A percentile compares a stretch with the other conserved stretches of the same genome.
Conservation (phyloP, 37 sponge, comb jelly and placozoan species). For the Theonella swinhoei region DNA sequence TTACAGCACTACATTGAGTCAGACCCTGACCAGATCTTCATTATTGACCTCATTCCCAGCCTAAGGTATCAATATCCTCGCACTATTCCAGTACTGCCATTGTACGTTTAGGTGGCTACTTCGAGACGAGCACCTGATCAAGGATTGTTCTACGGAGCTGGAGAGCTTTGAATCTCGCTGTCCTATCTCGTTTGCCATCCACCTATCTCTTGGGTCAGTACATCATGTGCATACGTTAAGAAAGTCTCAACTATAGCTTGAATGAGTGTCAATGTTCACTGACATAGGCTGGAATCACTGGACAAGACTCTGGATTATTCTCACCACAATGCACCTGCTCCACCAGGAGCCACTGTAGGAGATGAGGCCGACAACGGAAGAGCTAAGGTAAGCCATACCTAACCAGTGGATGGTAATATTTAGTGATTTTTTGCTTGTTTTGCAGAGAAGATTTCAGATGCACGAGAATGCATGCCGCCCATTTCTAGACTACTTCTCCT, state of each 20-base stretch:
- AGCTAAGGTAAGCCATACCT: slow-evolving; percentile 33
- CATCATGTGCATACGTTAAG: background rate
- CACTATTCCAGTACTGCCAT: too few species aligned
- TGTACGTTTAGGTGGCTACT: slow-evolving; percentile 68
- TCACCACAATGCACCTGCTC: slow-evolving; percentile 44
- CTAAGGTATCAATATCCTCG: too few species aligned
- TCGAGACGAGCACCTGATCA: slow-evolving; percentile 44
- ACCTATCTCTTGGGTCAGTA: slow-evolving; percentile 60
- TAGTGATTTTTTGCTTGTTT: background rate
- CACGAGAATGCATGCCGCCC: slow-evolving; percentile 51
- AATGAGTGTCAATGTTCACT: background rate
- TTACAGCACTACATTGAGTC: slow-evolving; percentile 44
- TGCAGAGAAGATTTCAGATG: slow-evolving; percentile 63
- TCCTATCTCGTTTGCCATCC: slow-evolving; percentile 45
- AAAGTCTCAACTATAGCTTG: background rate
- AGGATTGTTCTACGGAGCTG: slow-evolving; percentile 52
- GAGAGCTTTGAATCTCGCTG: slow-evolving; percentile 43
- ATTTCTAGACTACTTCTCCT: slow-evolving; percentile 65
- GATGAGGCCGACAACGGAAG: slow-evolving; percentile 80
- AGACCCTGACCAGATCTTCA: slow-evolving; percentile 41
- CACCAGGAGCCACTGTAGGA: slow-evolving; percentile 61
- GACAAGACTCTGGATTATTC: slow-evolving; percentile 68
- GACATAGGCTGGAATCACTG: background rate
- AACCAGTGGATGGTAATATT: background rate
- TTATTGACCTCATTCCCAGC: slow-evolving; percentile 78